Evolutionary conservation across 1,140 invertebrate species (phyloP).

Genomic region (Acromyrmex echinatior): DNA sequence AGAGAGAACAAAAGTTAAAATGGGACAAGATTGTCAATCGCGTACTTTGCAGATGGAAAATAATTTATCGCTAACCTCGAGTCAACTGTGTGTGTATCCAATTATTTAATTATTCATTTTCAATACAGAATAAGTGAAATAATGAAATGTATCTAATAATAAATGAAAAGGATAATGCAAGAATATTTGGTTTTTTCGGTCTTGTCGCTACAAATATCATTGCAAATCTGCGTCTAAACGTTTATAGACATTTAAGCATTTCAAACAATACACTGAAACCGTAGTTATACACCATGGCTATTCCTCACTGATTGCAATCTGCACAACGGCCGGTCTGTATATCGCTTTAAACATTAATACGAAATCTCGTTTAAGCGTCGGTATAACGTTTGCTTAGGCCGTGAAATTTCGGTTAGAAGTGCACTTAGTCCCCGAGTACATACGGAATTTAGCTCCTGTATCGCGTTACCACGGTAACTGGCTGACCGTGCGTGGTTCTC

Average conservation of each 20-base stretch:
- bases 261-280: constrained; percentile 44
- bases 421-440: constrained; percentile 70
- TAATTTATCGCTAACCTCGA: constrained; percentile 14
- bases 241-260: constrained; percentile 32
- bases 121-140: not conserved
- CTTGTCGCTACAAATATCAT: not conserved
- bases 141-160: not conserved
- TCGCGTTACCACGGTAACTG: constrained; percentile 75
- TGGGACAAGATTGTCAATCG: constrained; percentile 3
- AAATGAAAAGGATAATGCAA: not conserved
- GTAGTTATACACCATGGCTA: constrained; percentile 1
- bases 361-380: constrained; percentile 69
- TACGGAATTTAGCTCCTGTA: constrained; percentile 75
- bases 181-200: not conserved
- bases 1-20: constrained; percentile 6
- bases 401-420: constrained; percentile 69
- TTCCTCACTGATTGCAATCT: constrained; percentile 55
- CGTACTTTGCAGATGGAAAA: not conserved
- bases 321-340: constrained; percentile 10
- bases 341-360: constrained; percentile 69
- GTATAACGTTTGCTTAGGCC: constrained; percentile 73
- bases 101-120: constrained; percentile 26
- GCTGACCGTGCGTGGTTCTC: constrained; percentile 67
- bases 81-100: not conserved
- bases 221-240: not conserved